A percentile compares a stretch with the other conserved stretches of the same genome.
phyloP scores from a whole-genome alignment of 2,113 vertebrate species.

The Plotosus lineatus region DNA sequence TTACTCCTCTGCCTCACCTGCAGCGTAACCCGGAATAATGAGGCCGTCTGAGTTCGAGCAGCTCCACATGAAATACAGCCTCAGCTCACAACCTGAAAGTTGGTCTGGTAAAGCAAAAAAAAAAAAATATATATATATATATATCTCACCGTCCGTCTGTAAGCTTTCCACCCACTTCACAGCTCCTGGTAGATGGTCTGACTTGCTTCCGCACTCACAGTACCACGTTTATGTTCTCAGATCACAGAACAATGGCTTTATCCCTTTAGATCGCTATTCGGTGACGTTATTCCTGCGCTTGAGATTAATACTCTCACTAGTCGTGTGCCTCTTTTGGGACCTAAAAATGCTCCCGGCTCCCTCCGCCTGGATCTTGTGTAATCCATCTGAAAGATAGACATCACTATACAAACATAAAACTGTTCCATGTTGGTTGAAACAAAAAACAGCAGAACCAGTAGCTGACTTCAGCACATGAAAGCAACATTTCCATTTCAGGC shows the following conservation, averaged over 20 bases:
- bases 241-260: slow-evolving; percentile 15
- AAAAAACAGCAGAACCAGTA: neutral
- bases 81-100: neutral
- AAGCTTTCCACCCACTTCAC: neutral
- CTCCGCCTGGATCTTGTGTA: neutral
- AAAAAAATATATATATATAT: too few species aligned
- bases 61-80: neutral
- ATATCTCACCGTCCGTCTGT: neutral
- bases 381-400: slow-evolving; percentile 12
- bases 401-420: neutral
- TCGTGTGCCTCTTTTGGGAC: slow-evolving; percentile 9
- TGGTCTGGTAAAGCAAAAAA: neutral
- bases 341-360: neutral
- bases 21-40: neutral
- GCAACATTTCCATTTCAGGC: slow-evolving; percentile 32
- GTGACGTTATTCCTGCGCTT: slow-evolving; percentile 9
- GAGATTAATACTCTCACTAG: neutral
- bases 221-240: neutral
- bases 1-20: slow-evolving; percentile 33
- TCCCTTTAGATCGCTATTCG: slow-evolving; percentile 26
- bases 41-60: neutral
- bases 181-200: neutral
- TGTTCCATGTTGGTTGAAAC: slow-evolving; percentile 26
- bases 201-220: neutral
- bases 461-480: neutral